Base-by-base conservation (phyloP, 2,797 vertebrate genomes). In the Phaenicophaeus curvirostris region DNA sequence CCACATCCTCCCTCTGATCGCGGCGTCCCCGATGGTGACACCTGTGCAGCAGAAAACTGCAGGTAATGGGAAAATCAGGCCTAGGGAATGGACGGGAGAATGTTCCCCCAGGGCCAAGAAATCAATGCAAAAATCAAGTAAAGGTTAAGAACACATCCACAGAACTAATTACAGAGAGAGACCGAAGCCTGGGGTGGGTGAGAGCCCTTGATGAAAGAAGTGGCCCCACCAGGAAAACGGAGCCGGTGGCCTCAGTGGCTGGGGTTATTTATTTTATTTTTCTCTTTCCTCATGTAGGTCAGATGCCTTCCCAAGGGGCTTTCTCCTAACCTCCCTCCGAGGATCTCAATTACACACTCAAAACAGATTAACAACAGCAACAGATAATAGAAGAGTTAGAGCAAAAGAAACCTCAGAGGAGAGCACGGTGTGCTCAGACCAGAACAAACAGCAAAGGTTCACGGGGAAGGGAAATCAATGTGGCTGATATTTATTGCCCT, bases 391-490 rank as follows among this genome's bases (percentile, higher is more conserved):
- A 94, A 87, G 62, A 88, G 92, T 94, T 84, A 93, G n/a, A 94
- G 90, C 62, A 91, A 93, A 86, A 89, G 87, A 73, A 90, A 93
- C 72, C 94, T 94, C 91, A 13, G 73, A 88, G 94, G 92, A 84
- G 73, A 90, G 90, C 73, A 57, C 11, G 41, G 58, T 35, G 57
- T 87, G 76, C 93, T 96, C 77, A 88, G 93, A 96, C 35, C 94
- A 94, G 89, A 95, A 93, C 85, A 80, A 89, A 95, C 55, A 91
- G 92, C 61, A 79, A 86, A 63, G 55, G 82, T 73, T 87, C 86
- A 42, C 5, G 76, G 75, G 73, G 90, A 95, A 94, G 86, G 93
- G 77, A 96, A 96, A 95, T 95, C 96, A 93, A 94, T 96, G 91
- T 65, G 53, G 58, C 31, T 83, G 87, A 79, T 94, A 95, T 95